Evolutionary conservation across 2,888 invertebrate species (phyloP), one percentile per base, ranked within the genome.

Genomic region (Tenthredo notha): DNA sequence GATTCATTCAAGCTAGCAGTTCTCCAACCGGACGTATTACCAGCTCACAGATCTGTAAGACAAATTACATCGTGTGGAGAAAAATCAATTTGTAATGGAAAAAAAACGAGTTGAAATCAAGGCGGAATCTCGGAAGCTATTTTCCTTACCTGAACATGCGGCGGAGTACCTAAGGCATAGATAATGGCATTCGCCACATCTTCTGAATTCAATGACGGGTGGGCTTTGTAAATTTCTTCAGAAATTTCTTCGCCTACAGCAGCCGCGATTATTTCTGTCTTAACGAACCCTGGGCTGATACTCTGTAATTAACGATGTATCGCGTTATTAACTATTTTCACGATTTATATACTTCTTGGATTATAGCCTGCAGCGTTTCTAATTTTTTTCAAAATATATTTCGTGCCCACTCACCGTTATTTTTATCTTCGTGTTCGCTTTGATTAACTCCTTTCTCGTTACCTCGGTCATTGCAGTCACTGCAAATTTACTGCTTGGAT

Each of bases 401-500:
- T n/a, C 0, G 10, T 6, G 1, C 54, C 37, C 4, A 87, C 91
- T 89, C 88, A 94, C 94, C 84, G 94, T 92, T 2, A 94, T 86
- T 88, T 94, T 93, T 43, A 94, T 93, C 75, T 92, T 91, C n/a
- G 92, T 88, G 10, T 92, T 91, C 4, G 88, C 87, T 0, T 87
- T 89, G 1, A 90, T 88, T 15, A 95, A 88, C 89, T 95, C 95
- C 86, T 93, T 92, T n/a, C 95, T 91, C 7, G 95, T 86, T 2
- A 94, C 94, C 84, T 94, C 94, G 0, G 94, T 92, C 78, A 95
- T 89, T 0, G 94, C 94, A 4, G 93, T 94, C 0, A 95, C 92
- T 2, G 94, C 95, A 88, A 93, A 94, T 90, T 95, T 95, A 37
- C 94, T 94, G 0, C 94, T 94, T n/a, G 93, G 88, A 89, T 95